These are phyloP conservation scores for Pantherophis guttatus DNA, from an alignment of 2,113 vertebrate genomes.

Conservation along the genomic window DNA sequence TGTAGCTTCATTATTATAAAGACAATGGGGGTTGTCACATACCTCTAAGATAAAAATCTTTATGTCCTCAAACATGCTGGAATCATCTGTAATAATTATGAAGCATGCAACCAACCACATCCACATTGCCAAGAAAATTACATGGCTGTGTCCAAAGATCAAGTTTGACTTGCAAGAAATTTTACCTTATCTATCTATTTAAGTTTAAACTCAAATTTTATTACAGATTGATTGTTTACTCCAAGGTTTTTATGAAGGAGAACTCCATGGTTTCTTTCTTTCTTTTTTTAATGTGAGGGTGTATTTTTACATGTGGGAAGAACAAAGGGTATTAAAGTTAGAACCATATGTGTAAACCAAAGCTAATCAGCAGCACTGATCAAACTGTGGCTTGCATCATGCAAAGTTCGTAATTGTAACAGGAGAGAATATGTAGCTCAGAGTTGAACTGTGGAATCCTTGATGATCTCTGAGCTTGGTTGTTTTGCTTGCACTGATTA, in stretches of 20 bases:
- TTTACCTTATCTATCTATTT: slow-evolving; percentile 38
- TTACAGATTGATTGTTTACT: slow-evolving; percentile 56
- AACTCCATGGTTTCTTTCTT: slow-evolving; percentile 19
- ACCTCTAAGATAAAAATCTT: not conserved
- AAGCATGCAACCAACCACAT: not conserved
- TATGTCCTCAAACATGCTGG: not conserved
- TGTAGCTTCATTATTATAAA: not conserved
- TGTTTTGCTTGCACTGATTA: not conserved
- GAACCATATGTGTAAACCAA: slow-evolving; percentile 42
- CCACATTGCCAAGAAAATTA: not conserved
- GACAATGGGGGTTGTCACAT: not conserved
- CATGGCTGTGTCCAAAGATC: not conserved
- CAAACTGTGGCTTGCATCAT: slow-evolving; percentile 58
- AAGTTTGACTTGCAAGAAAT: not conserved
- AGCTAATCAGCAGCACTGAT: slow-evolving; percentile 30
- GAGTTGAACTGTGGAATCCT: not conserved
- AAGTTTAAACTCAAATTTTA: slow-evolving; percentile 50
- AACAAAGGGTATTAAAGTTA: slow-evolving; percentile 46
- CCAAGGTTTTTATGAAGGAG: slow-evolving; percentile 34
- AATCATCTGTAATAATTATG: slow-evolving; percentile 23
- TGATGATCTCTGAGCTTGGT: not conserved
- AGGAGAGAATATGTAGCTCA: not conserved
- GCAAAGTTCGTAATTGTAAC: not conserved
- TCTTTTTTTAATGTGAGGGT: slow-evolving; percentile 8
- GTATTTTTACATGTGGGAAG: slow-evolving; percentile 14